Base-by-base conservation (phyloP, 92 coral and sea anemone genomes). In the Porites divaricata region DNA sequence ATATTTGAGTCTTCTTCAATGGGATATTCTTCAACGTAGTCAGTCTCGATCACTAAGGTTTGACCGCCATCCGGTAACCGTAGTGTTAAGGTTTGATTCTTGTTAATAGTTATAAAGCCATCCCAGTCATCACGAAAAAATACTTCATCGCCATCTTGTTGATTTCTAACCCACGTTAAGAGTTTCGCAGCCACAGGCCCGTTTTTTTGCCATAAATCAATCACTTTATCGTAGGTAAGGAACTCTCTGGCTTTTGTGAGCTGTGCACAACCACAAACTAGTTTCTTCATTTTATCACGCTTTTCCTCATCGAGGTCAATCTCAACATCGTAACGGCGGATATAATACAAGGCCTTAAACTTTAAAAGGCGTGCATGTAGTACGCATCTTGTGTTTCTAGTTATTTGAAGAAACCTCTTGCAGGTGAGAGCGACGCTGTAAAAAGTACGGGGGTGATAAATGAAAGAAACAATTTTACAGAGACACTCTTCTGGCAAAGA, bases 121-220 rank as follows among this genome's bases (percentile, higher is more conserved):
- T 16, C 20, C 12, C 17, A 20, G 71, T 80, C 77, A 2, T 75
- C 72, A 6, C 54, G 59, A 12, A 50, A 84, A 59, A n/a, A 45
- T 0, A 2, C 41, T 59, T 77, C 78, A 25, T 12, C 26, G 6
- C 81, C 53, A 24, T 19, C 50, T 53, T 74, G 79, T 52, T 45
- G 86, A 73, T 79, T 84, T 74, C 76, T 74, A 9, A 87, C 85
- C 92, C 96, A 93, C 9, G 93, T 84, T 19, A 90, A 90, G 20
- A 93, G 79, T 85, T 87, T 88, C 22, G 96, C 96, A 67, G 85
- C 93, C 19, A 93, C 93, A 0, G 96, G 92, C 25, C 96, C 96
- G 75, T 66, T 90, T 45, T 64, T 82, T 51, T 82, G 49, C 94
- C 96, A 93, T 0, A 90, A 82, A 50, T 84, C 71, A 0, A 88